Base-by-base conservation (phyloP, 1,140 invertebrate species). In the Littorina saxatilis region DNA sequence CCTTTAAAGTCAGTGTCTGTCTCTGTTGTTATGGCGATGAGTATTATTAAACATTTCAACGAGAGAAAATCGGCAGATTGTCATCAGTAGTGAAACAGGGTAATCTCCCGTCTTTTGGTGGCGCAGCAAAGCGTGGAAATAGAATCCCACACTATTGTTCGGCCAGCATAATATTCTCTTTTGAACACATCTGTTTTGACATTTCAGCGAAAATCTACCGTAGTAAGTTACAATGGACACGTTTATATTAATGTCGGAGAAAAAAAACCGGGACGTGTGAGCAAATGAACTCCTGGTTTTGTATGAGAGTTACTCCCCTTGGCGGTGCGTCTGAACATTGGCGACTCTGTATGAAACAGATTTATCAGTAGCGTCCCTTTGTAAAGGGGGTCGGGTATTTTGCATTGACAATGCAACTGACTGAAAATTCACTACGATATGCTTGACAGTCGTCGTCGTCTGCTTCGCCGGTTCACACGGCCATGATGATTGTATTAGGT, bases 321-420 rank as follows among this genome's bases (percentile, higher is more conserved):
- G 66, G 39, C 66, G 66, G 66, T 17, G 15, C 17, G 66, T 32
- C 32, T 2, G 35, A 68, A 32, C 37, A 68, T 68, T 68, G 66
- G 13, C 66, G 66, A 68, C 66, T 39, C 66, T 39, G 66, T 68
- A 68, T 68, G 66, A 68, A 68, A 68, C 37, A 68, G 66, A 68
- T 68, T 68, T 35, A 68, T 68, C 66, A 68, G 66, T 68, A 68
- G 39, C 66, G 37, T 68, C 66, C 66, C 66, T 68, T 68, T 68
- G 66, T 39, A 68, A 68, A 9, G 7, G 13, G 13, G 35, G 32
- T 20, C 9, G 66, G 29, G 32, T 17, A 39, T 39, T 39, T 23
- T 68, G 66, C 66, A 68, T 68, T 39, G 39, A 68, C 66, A 68
- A 68, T 68, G 66, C 66, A 68, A 23, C 39, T 68, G 66, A 68